Evolutionary conservation across 1,140 invertebrate genomes (phyloP).

Genomic region (Tetragonula clypearis): DNA sequence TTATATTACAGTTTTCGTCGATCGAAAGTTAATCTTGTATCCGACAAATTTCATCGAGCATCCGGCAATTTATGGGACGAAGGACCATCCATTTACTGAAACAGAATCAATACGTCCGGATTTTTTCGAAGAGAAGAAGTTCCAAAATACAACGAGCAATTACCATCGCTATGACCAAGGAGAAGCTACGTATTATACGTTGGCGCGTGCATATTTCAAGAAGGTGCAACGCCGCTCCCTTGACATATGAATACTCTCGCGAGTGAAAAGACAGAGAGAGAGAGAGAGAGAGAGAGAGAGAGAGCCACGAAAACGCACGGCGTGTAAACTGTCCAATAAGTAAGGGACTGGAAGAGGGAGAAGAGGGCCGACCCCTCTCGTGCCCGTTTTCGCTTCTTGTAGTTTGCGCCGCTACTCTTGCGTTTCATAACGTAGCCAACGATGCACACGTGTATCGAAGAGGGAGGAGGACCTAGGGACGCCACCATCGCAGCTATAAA

Average conservation of each 20-base stretch:
- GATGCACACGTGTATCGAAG: constrained; percentile 37
- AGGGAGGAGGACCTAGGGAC: constrained; percentile 9
- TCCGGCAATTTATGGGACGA: too few relatives aligned
- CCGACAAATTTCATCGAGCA: too few relatives aligned
- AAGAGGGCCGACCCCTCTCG: constrained; percentile 56
- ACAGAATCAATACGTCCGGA: too few relatives aligned
- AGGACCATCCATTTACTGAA: too few relatives aligned
- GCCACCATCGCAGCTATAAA: constrained; percentile 71
- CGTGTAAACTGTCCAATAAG: constrained; percentile 81
- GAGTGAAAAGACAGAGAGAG: not conserved
- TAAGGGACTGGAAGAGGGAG: constrained; percentile 72
- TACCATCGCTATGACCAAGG: not conserved
- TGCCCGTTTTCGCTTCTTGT: constrained; percentile 72
- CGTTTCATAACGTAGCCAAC: constrained; percentile 65
- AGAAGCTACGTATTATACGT: not conserved
- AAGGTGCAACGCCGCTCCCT: not conserved
- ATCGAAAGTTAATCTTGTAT: too few relatives aligned
- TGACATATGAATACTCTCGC: not conserved
- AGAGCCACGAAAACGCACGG: constrained; percentile 66
- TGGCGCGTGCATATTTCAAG: not conserved
- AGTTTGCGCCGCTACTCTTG: constrained; percentile 60
- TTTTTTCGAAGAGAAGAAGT: too few relatives aligned
- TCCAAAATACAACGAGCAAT: not conserved
- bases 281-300: too few relatives aligned
- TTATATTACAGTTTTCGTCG: too few relatives aligned